A percentile compares a stretch with the other conserved stretches of the same genome.
Evolutionary conservation across 1,140 invertebrate species (phyloP).

Genomic region (Platyscapa corneri): DNA sequence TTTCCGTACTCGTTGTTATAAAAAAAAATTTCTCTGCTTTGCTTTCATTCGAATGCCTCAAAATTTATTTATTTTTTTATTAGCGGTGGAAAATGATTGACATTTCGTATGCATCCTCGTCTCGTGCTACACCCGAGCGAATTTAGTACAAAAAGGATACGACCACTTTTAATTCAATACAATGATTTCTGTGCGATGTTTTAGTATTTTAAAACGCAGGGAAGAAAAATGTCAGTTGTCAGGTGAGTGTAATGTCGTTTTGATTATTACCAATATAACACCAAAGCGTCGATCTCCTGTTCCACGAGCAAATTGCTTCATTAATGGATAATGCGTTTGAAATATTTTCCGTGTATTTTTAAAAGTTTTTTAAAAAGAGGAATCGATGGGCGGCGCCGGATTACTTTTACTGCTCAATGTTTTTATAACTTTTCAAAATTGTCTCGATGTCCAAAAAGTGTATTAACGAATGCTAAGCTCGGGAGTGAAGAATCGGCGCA

Average conservation of each 20-base stretch:
- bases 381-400: neutral
- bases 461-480: too few relatives aligned
- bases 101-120: neutral
- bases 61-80: slow-evolving; percentile 1
- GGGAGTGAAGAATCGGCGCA: too few relatives aligned
- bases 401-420: neutral
- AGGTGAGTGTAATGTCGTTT: neutral
- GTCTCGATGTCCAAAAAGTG: neutral
- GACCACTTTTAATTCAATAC: neutral
- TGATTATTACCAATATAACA: neutral
- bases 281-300: neutral
- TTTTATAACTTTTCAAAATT: neutral
- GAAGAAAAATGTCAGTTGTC: slow-evolving; percentile 4
- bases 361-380: too few relatives aligned
- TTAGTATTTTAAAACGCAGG: neutral
- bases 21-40: neutral
- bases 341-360: neutral
- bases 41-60: neutral
- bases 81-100: slow-evolving; percentile 5
- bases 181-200: neutral
- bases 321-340: neutral
- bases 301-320: neutral
- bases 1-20: neutral
- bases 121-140: neutral
- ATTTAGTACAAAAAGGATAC: neutral